Conservation (phyloP, 2,113 vertebrate species). For the Fregetta grallaria region DNA sequence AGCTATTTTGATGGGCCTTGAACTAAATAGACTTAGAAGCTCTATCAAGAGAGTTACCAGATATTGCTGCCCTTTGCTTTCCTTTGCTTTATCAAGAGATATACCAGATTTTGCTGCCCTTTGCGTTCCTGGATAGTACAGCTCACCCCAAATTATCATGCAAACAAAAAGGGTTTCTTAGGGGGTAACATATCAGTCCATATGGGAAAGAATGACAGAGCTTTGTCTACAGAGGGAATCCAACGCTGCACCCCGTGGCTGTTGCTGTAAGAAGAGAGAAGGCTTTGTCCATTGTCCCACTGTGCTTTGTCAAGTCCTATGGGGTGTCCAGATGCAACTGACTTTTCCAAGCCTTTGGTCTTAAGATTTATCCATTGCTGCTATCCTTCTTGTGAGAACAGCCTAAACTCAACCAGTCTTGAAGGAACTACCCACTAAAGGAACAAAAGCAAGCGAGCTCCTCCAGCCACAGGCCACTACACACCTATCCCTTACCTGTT, state of each 20-base stretch:
- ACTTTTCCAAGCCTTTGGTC: neutral
- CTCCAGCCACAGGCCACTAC: neutral
- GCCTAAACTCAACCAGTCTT: neutral
- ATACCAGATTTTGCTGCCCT: neutral
- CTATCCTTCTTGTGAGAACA: neutral
- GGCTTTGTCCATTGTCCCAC: neutral
- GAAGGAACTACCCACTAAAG: neutral
- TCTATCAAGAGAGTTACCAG: neutral
- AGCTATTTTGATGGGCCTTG: neutral
- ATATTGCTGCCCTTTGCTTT: neutral
- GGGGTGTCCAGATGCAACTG: neutral
- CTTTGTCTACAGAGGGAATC: neutral
- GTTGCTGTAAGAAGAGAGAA: neutral
- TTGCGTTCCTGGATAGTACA: neutral
- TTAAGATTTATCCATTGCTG: neutral
- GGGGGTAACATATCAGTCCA: neutral
- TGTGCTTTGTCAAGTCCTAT: neutral
- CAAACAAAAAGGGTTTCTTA: neutral
- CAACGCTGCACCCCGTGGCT: neutral
- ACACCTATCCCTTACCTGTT: neutral
- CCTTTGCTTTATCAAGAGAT: too few species aligned
- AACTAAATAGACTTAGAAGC: neutral
- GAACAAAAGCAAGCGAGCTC: neutral
- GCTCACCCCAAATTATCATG: neutral
- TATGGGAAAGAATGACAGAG: neutral